Percentiles rank a stretch among this genome's conserved stretches.
Evolutionary conservation across 2,797 vertebrate genomes (phyloP).

Genomic region (Poecile montanus): DNA sequence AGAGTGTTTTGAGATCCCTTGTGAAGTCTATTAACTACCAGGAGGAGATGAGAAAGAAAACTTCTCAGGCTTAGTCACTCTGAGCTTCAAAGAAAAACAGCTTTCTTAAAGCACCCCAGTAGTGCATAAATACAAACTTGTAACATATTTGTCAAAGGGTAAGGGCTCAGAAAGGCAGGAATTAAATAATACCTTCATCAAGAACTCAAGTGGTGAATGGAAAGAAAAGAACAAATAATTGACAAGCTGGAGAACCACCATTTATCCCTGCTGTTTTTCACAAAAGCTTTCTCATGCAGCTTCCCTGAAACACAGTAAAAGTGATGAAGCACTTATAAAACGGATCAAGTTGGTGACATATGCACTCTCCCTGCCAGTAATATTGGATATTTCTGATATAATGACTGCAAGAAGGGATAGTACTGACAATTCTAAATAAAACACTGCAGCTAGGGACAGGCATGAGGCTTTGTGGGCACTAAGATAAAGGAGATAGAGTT

Average conservation of each 20-base stretch:
- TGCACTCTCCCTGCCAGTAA: neutral
- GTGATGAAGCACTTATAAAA: neutral
- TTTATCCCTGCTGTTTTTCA: neutral
- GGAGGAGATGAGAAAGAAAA: slow-evolving; percentile 19
- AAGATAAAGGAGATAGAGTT: neutral
- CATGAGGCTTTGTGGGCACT: neutral
- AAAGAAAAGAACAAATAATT: slow-evolving; percentile 30
- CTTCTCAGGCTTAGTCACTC: neutral
- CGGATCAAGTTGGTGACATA: neutral
- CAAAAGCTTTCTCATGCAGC: neutral
- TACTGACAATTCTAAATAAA: neutral
- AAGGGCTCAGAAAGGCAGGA: neutral
- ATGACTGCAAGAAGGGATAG: neutral
- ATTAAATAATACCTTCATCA: slow-evolving; percentile 27
- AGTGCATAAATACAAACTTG: neutral
- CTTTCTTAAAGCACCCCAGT: neutral
- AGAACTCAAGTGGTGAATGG: neutral
- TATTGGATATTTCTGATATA: neutral
- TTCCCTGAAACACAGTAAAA: neutral
- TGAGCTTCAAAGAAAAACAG: slow-evolving; percentile 22
- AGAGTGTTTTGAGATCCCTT: neutral
- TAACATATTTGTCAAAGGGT: neutral
- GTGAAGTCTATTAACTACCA: slow-evolving; percentile 25
- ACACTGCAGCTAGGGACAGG: neutral
- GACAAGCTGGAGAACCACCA: neutral